phyloP scores from a whole-genome alignment of 2,888 invertebrate species.

The Agrilus cyanescens region DNA sequence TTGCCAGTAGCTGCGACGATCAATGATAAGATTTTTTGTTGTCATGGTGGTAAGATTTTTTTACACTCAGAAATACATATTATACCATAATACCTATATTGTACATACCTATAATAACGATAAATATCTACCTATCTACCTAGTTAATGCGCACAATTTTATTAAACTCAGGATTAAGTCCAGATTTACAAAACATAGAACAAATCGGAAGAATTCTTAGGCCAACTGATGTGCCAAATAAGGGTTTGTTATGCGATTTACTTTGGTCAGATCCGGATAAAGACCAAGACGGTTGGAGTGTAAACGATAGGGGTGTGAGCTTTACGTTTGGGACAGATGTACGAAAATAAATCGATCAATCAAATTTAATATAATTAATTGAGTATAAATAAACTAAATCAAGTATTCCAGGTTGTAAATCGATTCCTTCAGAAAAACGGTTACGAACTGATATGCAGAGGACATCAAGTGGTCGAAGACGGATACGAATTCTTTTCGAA shows the following conservation, averaged over 20 bases:
- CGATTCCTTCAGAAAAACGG: conserved; percentile 26
- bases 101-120: too few species aligned
- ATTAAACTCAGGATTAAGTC: conserved; percentile 21
- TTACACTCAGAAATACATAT: too few species aligned
- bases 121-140: too few species aligned
- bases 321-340: conserved; percentile 27
- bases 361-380: too few species aligned
- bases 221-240: conserved; percentile 22
- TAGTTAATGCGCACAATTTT: too few species aligned
- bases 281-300: conserved; percentile 22
- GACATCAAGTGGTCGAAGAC: conserved; percentile 19
- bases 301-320: conserved; percentile 28
- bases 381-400: too few species aligned
- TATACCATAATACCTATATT: too few species aligned
- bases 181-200: conserved; percentile 25
- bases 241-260: conserved; percentile 25
- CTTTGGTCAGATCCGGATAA: conserved; percentile 27
- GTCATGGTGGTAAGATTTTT: conserved; percentile 22
- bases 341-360: too few species aligned
- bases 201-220: conserved; percentile 25
- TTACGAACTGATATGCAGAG: conserved; percentile 27
- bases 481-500: conserved; percentile 1
- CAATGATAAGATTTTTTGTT: conserved; percentile 31
- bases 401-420: conserved; percentile 10
- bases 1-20: conserved; percentile 29